A percentile compares a stretch with the other conserved stretches of the same genome.
These are phyloP conservation scores for Enteromius trimaculatus DNA, from an alignment of 2,797 vertebrate species.

Conservation along the genomic window DNA sequence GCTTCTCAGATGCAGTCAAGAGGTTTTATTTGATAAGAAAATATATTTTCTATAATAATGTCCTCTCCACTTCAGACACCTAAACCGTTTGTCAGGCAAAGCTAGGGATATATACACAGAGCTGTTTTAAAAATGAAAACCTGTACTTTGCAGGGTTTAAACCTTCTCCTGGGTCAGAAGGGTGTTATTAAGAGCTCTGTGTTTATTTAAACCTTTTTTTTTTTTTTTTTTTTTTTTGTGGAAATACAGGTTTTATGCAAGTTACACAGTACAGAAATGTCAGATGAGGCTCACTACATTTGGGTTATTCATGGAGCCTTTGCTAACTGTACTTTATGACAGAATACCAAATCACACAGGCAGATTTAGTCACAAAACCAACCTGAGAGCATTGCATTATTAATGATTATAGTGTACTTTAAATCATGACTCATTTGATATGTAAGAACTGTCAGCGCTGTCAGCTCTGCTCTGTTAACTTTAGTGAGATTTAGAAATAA, in stretches of 20 bases:
- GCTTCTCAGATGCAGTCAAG: background rate
- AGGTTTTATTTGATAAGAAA: background rate
- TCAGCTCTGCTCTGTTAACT: background rate
- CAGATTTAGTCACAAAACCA: background rate
- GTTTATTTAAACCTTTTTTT: conserved; percentile 10
- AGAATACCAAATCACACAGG: background rate
- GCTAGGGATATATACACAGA: background rate
- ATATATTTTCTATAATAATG: background rate
- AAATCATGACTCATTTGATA: background rate
- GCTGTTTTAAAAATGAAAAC: conserved; percentile 6
- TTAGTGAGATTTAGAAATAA: background rate
- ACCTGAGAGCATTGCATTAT: conserved; percentile 5
- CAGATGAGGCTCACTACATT: background rate
- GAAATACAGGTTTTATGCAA: background rate
- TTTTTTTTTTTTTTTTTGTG: background rate
- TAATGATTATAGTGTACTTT: conserved; percentile 4
- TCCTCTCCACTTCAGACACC: background rate
- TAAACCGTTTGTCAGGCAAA: background rate
- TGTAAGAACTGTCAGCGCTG: background rate
- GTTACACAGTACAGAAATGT: conserved; percentile 17
- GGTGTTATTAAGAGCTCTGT: conserved; percentile 31
- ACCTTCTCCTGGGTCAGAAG: conserved; percentile 5
- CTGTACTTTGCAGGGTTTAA: conserved; percentile 23
- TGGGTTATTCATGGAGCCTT: background rate
- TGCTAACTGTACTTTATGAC: background rate